Evolutionary conservation across 2,797 vertebrate species (phyloP), one percentile per base, ranked within the genome.

Genomic region (Scarus forsteni): DNA sequence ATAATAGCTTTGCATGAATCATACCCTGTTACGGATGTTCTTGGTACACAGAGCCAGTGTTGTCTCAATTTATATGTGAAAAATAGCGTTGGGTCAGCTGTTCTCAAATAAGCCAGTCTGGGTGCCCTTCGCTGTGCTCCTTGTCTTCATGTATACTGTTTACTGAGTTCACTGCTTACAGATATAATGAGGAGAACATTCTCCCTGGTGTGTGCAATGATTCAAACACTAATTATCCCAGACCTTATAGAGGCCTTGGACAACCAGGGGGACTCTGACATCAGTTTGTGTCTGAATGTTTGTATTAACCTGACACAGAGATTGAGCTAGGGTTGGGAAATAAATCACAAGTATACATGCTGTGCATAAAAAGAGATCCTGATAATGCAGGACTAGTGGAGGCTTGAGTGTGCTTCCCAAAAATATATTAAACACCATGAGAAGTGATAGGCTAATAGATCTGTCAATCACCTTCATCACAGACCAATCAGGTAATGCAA

Each of bases 171-270:
- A 73, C 44, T 66, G 77, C 73, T 35, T 68, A 80, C 64, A 69
- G 43, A 81, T 75, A 75, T 75, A 84, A 83, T 81, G 72, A 86
- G 85, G 50, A 49, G 15, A 53, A 50, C 50, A 65, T 55, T 71
- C 27, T 84, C 74, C 57, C 73, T 9, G 39, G 42, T 60, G 68
- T 42, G 19, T 19, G 16, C 56, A 45, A 39, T 40, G 70, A 83
- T 74, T 69, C 63, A 60, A 66, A 73, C 36, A 13, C 68, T 73
- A 67, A 83, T 84, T 78, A 81, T 63, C 49, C 52, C 36, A 56
- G 52, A 77, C 48, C 16, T 34, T 36, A 4, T 35, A 34, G 46
- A 65, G 57, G 53, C 68, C 65, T 59, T 59, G 68, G 34, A 50
- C 58, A 73, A 69, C 69, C 46, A 51, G 54, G 67, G 64, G 36